Evolutionary conservation across 2,888 invertebrate genomes (phyloP), one percentile per base, ranked within the genome.

Genomic region (Watsonalla binaria): DNA sequence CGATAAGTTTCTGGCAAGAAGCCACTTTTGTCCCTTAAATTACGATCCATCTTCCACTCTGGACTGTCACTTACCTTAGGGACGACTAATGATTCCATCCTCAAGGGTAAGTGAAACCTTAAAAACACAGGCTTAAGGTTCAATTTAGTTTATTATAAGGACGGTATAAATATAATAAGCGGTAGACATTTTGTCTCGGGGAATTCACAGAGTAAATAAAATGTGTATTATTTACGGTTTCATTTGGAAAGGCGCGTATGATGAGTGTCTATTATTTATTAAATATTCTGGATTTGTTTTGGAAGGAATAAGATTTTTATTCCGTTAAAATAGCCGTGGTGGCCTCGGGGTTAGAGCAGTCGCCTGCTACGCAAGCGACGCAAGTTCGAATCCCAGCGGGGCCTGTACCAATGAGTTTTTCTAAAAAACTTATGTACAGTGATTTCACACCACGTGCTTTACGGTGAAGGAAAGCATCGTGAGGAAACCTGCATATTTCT

Each of bases 11-110:
- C 13, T 6, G 9, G 14, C 6, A n/a, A 47, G n/a, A 42, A 52
- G 47, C 9, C 42, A 42, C 11, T 42, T 47, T 8, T 51, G 34
- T 51, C 15, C 15, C 39, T 37, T 2, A 15, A 47, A 50, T 50
- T 42, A 48, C 48, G 46, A 53, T 45, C 33, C 51, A 54, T 56
- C 52, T 47, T 13, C 54, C 56, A 50, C 42, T 52, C 50, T 54
- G 52, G 49, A 52, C 51, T 56, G 46, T 51, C 51, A 56, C 47
- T 51, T 15, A 39, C 46, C 35, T 24, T 53, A 54, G 53, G 50
- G 42, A 56, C n/a, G 50, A 56, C 51, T 52, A 54, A 56, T 54
- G 54, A 50, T 54, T 45, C 15, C 11, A 42, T 42, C 9, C 42
- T 8, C 9, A 11, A 11, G 5, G 42, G 11, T 6, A 11, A 42